Conservation (phyloP, 2,888 invertebrate genomes). For the Agonum fuliginosum region DNA sequence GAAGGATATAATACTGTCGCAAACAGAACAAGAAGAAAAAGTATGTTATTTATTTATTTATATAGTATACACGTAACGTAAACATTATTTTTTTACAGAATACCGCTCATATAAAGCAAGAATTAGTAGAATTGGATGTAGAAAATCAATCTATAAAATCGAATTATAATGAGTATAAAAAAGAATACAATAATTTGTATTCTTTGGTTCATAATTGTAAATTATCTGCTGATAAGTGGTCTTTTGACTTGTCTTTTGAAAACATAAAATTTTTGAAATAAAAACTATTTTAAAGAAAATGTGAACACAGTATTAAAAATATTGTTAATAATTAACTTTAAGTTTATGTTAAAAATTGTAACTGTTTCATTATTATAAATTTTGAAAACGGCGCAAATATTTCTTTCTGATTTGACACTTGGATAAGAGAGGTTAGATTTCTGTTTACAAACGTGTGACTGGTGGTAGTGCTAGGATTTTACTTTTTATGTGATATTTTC, state of each 20-base stretch:
- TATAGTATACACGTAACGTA: no score
- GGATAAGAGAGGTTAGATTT: conserved; percentile 1
- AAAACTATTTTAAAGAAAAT: conserved; percentile 6
- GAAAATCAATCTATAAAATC: neutral
- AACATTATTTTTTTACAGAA: conserved; percentile 14
- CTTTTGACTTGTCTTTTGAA: conserved; percentile 6
- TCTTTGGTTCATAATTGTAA: neutral
- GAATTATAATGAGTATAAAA: neutral
- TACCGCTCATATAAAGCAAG: neutral
- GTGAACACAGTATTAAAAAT: conserved; percentile 1
- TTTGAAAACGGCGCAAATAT: conserved; percentile 25
- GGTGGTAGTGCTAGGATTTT: neutral
- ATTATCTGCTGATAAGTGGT: neutral
- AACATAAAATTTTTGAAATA: neutral
- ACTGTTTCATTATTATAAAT: neutral
- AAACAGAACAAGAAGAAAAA: conserved; percentile 24
- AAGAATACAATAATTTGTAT: neutral
- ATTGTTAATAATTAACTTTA: neutral
- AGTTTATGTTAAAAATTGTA: neutral
- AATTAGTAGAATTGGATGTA: conserved; percentile 34
- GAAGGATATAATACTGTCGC: neutral
- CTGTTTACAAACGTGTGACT: conserved; percentile 13
- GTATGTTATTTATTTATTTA: no score
- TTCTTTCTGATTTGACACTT: conserved; percentile 3
- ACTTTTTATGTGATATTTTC: conserved; percentile 13